Evolutionary conservation across 2,888 invertebrate genomes (phyloP), one percentile per base, ranked within the genome.

Genomic region (Orgyia antiqua): DNA sequence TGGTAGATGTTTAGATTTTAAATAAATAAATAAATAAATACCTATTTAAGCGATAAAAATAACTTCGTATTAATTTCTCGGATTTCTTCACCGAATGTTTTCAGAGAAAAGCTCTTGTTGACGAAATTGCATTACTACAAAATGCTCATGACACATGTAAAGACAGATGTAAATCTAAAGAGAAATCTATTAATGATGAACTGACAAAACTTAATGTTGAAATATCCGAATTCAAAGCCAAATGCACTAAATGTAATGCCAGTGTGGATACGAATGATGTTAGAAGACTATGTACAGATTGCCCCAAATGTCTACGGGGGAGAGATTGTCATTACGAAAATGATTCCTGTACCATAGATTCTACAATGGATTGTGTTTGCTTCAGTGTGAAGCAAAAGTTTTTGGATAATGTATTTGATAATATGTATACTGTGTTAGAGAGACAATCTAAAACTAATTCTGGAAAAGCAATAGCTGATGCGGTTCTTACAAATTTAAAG

Each of bases 351-450:
- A 40, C 4, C 4, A 31, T 36, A 1, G 74, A 80, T 37, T 49
- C 47, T n/a, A 27, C 51, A 0, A 51, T 52, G 43, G 74, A 71
- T 27, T 86, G 84, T 39, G 64, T 83, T 1, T 86, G 84, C 36
- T 66, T 65, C 57, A 53, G 33, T 12, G 61, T 75, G 0, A 84
- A 84, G 43, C 54, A 68, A 8, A 78, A 67, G 34, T 79, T 86
- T 30, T 42, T 84, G 10, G 72, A 76, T 35, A 86, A 86, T 39
- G 74, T 86, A 0, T 78, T 86, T 31, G 83, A 83, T 28, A 83
- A 84, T 32, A 84, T 84, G 84, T 75, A 75, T 32, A 74, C 72
- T 0, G 64, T 78, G 4, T 47, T 84, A 23, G 78, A 73, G 29
- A 69, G 58, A 33, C 57, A 79, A 45, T 45, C 54, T 2, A 65